These are phyloP conservation scores for Sebastes hopkinsi DNA, from an alignment of 2,797 vertebrate species.

Conservation along the genomic window DNA sequence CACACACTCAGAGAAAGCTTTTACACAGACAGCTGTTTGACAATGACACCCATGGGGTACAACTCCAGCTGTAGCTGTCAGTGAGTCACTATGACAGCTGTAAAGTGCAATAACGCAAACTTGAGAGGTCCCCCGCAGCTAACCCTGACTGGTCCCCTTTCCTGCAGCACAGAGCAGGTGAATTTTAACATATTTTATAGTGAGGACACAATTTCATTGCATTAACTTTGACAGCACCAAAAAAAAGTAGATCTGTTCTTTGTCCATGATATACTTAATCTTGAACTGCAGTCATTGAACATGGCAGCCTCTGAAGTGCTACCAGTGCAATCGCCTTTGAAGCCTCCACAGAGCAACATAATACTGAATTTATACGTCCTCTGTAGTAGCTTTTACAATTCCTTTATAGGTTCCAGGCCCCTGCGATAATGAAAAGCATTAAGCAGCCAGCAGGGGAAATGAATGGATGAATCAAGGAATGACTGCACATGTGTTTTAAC, in stretches of 20 bases:
- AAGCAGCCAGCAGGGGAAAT: constrained; percentile 2
- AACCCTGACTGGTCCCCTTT: background rate
- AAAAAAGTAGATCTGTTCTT: rapidly evolving
- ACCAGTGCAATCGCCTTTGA: background rate
- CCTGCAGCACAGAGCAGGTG: background rate
- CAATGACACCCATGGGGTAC: constrained; percentile 38
- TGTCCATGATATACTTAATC: background rate
- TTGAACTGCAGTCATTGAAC: background rate
- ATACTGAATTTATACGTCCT: background rate
- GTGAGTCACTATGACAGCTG: constrained; percentile 38
- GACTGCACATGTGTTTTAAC: background rate
- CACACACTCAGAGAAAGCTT: background rate
- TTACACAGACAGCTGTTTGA: constrained; percentile 55
- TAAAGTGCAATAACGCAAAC: constrained; percentile 32
- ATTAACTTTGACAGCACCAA: too few relatives aligned
- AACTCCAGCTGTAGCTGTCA: constrained; percentile 53
- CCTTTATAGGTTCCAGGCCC: background rate
- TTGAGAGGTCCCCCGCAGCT: background rate
- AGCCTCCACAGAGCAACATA: background rate
- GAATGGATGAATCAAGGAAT: background rate
- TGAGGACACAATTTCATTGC: background rate
- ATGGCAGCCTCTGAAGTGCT: background rate
- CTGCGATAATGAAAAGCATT: constrained; percentile 15
- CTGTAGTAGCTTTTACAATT: background rate
- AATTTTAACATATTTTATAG: background rate